Evolutionary conservation across 1,140 invertebrate genomes (phyloP), one percentile per base, ranked within the genome.

Genomic region (Phymastichus coffea): DNA sequence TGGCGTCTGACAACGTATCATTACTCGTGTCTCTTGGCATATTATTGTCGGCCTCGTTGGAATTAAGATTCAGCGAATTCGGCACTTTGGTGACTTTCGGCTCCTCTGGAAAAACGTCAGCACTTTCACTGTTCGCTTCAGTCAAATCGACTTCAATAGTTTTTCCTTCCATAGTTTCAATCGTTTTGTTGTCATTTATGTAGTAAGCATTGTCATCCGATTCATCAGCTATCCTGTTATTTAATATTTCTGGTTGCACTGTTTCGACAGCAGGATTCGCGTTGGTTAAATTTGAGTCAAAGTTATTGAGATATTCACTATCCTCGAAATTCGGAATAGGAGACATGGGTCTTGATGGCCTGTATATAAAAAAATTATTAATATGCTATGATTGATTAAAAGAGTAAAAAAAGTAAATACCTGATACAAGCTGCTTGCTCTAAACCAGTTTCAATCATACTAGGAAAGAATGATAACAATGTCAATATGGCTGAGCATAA

Each of bases 391-490:
- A 43, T 30, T 46, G 3, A 43, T n/a, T n/a, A 20, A 47, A 2
- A 14, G 25, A 28, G 23, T 17, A 40, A 40, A 44, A 53, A 67
- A 53, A 52, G 26, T 37, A 46, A 26, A 76, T 78, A 92, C 90
- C 82, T 87, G 69, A 89, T 83, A 80, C 88, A 90, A 12, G 94
- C 92, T 47, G 93, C 88, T 75, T 93, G 85, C 63, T 86, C 81
- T 26, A 98, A 82, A 9, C 96, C 96, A 75, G 87, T 86, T 75
- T 98, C 92, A 57, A 97, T 83, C 81, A 92, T 90, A 67, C 88
- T 88, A 62, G 97, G 97, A 80, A 94, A 88, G 22, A 99, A 75
- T 10, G 96, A 98, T 9, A 97, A 80, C 38, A 99, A 81, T 14
- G 94, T 91, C 14, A 99, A 77, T 65, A 99, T 87, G 2, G 90